Base-by-base conservation (phyloP, 2,888 invertebrate species). In the Drosophila paucipuncta region DNA sequence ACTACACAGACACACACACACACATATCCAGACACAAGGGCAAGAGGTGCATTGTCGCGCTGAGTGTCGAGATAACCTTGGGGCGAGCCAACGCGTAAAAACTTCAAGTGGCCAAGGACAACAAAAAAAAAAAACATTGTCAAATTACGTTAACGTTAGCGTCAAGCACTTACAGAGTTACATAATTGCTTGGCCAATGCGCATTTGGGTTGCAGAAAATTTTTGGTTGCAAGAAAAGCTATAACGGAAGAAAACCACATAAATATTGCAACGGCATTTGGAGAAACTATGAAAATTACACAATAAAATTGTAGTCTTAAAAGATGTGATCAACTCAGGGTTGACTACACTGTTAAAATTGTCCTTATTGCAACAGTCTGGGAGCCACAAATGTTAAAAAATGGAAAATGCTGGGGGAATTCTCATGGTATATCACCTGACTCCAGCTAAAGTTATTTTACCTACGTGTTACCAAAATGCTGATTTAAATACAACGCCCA, bases 1-100 rank as follows among this genome's bases (percentile, higher is more conserved):
- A 50, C 33, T 16, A 43, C 30, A 39, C 30, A 9, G 53, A 50
- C 13, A 57, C 61, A 64, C 22, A 68, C 49, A 52, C 13, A 37
- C 7, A 35, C 22, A 47, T 5, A 10, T 5, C 2, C 2, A 57
- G 25, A 37, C 2, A 39, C n/a, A 30, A 37, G 67, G 68, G 72
- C 66, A 68, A 33, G 47, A 52, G 76, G 73, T 60, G 76, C 69
- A 74, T 67, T 76, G 67, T 70, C 54, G 66, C 33, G 30, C n/a
- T 53, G 30, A 75, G 54, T 70, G 71, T 73, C 39, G 59, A 47
- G 68, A 73, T 76, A 85, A 89, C 86, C 84, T 86, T 79, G 72
- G 62, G 55, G 69, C 55, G 35, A 66, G 31, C 43, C 53, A 76
- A 55, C 59, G 57, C 63, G 76, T 64, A 62, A 58, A 68, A 66